Conservation (phyloP, 1,140 invertebrate genomes). For the Philotrypesis tridentata region DNA sequence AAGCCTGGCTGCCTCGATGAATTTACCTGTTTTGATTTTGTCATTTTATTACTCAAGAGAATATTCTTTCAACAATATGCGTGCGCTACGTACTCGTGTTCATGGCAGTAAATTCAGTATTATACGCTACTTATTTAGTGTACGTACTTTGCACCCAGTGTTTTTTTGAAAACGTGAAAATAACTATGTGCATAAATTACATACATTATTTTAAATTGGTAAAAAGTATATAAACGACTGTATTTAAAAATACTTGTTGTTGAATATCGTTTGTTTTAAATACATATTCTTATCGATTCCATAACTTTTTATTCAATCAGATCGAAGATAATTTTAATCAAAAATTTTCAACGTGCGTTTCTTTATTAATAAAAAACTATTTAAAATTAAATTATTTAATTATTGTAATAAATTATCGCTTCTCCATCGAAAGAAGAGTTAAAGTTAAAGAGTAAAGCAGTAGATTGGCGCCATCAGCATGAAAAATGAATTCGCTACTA, state of each 20-base stretch:
- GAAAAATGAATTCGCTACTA: slow-evolving; percentile 23
- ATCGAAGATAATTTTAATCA: not conserved
- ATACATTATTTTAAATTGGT: not conserved
- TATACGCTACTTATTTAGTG: slow-evolving; percentile 2
- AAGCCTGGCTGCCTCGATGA: slow-evolving; percentile 55
- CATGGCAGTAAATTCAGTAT: not conserved
- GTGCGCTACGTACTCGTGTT: slow-evolving; percentile 29
- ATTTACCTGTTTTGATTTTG: slow-evolving; percentile 59
- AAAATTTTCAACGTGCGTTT: no score
- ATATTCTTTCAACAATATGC: slow-evolving; percentile 11
- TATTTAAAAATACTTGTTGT: not conserved
- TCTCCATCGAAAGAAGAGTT: slow-evolving; percentile 22
- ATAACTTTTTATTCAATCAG: not conserved
- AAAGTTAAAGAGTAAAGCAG: slow-evolving; percentile 45
- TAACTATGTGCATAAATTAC: not conserved
- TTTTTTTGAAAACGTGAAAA: not conserved
- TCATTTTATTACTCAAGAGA: slow-evolving; percentile 43
- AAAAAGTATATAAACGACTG: not conserved
- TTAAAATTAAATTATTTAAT: not conserved
- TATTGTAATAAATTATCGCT: slow-evolving; percentile 27
- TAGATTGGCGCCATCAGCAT: slow-evolving; percentile 2
- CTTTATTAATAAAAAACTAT: no score
- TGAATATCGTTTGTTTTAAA: no score
- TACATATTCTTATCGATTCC: not conserved
- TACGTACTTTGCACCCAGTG: not conserved